These are phyloP conservation scores for Pelusios castaneus DNA, from an alignment of 2,113 vertebrate genomes.

Conservation along the genomic window DNA sequence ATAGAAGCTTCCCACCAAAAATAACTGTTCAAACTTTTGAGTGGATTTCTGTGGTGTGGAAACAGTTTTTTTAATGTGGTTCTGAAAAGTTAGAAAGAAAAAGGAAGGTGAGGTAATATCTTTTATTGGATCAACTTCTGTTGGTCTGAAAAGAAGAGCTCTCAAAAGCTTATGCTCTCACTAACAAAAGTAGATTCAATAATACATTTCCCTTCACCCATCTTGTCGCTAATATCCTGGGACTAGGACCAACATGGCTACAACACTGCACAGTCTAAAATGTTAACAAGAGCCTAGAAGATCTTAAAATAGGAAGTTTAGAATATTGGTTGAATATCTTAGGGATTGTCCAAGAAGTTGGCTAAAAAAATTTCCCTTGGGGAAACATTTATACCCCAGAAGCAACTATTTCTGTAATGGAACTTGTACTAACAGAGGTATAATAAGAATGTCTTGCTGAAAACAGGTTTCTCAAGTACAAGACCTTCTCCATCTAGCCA, in stretches of 20 bases:
- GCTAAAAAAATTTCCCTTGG: neutral
- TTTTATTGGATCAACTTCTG: neutral
- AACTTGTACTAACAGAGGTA: neutral
- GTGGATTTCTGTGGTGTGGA: neutral
- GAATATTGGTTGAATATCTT: neutral
- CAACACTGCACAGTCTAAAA: neutral
- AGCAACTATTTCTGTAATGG: neutral
- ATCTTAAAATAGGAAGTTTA: neutral
- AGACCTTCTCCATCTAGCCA: neutral
- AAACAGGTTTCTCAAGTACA: neutral
- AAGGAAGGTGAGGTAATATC: neutral
- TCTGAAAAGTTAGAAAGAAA: neutral
- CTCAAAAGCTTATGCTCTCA: neutral
- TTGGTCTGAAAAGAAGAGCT: neutral
- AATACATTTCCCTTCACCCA: neutral
- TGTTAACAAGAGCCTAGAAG: neutral
- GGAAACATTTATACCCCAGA: neutral
- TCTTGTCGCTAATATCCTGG: neutral
- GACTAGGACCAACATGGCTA: neutral
- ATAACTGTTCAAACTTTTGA: neutral
- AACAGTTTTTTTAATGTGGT: neutral
- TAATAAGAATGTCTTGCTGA: neutral
- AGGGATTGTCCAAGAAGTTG: neutral
- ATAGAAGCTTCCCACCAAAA: neutral
- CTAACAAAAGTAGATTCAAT: neutral